phyloP scores from a whole-genome alignment of 2,113 vertebrate genomes.

The Grallaria varia region DNA sequence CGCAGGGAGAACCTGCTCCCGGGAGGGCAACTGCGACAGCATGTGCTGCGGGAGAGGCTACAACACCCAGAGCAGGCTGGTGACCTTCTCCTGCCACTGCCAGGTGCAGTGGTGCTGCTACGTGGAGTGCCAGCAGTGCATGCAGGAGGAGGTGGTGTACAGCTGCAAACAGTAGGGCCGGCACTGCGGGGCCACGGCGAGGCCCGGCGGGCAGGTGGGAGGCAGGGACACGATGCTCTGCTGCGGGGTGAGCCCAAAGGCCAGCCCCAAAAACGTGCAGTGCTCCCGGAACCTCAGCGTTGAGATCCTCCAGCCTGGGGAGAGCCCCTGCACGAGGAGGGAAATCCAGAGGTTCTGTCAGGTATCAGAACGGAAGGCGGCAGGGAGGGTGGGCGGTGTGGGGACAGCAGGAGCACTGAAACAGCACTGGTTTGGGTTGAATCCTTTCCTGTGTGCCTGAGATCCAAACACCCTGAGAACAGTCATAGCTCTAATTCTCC shows the following conservation, averaged over 20 bases:
- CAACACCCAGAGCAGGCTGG: slow-evolving; percentile 92
- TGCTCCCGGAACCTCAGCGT: background rate
- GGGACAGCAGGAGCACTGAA: background rate
- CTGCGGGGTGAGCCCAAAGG: background rate
- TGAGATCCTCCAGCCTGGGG: background rate
- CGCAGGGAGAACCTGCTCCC: slow-evolving; percentile 84
- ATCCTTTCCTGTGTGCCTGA: background rate
- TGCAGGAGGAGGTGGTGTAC: slow-evolving; percentile 92
- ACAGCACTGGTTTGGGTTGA: background rate
- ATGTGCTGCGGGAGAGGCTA: slow-evolving; percentile 96
- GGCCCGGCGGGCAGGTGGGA: background rate
- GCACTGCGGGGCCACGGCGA: background rate
- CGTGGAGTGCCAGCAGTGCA: slow-evolving; percentile 95
- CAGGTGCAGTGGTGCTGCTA: slow-evolving; percentile 99
- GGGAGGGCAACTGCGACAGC: slow-evolving; percentile 91
- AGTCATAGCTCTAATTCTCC: background rate
- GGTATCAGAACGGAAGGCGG: background rate
- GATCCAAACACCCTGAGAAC: background rate
- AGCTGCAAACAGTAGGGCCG: slow-evolving; percentile 87
- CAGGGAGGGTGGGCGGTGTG: background rate
- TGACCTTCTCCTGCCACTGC: slow-evolving; percentile 93
- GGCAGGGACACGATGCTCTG: background rate
- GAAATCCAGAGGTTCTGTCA: background rate
- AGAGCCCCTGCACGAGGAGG: background rate
- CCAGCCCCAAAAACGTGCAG: background rate